Evolutionary conservation across 2,888 invertebrate genomes (phyloP), one percentile per base, ranked within the genome.

Genomic region (Abscondita cerata): DNA sequence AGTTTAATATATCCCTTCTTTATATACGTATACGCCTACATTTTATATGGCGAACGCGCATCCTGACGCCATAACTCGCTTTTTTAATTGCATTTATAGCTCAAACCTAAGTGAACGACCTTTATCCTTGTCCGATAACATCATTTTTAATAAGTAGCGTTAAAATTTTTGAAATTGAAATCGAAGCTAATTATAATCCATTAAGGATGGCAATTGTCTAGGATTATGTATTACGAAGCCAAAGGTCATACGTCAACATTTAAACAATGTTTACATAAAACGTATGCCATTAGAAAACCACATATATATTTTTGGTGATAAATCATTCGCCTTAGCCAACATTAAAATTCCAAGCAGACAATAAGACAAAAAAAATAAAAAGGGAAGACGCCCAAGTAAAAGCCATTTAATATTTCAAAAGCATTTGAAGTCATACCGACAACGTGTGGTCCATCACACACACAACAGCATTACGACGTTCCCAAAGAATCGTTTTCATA

Each of bases 401-500:
- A 52, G 36, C 19, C 19, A 36, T 20, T 48, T 13, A 25, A 40
- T 53, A 12, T 25, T 20, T 41, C 38, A 25, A 53, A 53, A 33
- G 20, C 36, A 19, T 31, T 25, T 41, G 16, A 15, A 41, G 41
- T 34, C 38, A 40, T 52, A 33, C 66, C 67, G 68, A 72, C 74
- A 75, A 75, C 74, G 75, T 75, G 75, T 74, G 74, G 73, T 72
- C 71, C 74, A 68, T 74, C 74, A 71, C 65, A 65, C 61, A 65
- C 62, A 67, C n/a, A 25, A 2, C 25, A 6, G 25, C 25, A 64
- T 63, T 54, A 44, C 36, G 18, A 38, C 47, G 51, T 59, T 61
- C 53, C 72, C 72, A 69, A 72, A 75, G 76, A 77, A 77, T 77
- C 77, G 74, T 78, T 76, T 76, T 73, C 74, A 64, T 78, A 76